Conservation (phyloP, 2,113 vertebrate species). For the Gallinago paraguaiae region DNA sequence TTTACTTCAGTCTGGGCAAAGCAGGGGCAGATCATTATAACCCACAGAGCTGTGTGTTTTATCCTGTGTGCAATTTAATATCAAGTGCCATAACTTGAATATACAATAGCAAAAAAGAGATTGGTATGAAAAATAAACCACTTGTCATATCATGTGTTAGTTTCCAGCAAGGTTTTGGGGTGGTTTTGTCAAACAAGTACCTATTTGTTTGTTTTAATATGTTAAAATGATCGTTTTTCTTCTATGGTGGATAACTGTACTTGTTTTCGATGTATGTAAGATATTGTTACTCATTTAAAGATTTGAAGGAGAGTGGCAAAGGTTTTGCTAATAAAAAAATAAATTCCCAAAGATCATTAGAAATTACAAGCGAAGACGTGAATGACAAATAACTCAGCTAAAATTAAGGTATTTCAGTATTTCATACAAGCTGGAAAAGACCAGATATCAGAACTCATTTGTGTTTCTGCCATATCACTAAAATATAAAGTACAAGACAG, state of each 20-base stretch:
- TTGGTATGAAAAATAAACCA: constrained; percentile 74
- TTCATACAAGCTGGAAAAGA: not conserved
- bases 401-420: not conserved
- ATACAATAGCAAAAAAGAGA: constrained; percentile 54
- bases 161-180: constrained; percentile 60
- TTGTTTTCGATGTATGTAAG: constrained; percentile 50
- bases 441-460: not conserved
- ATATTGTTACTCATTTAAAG: constrained; percentile 37
- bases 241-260: not conserved
- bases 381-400: constrained; percentile 16
- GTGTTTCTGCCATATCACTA: not conserved
- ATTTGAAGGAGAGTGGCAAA: constrained; percentile 66
- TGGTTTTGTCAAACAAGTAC: constrained; percentile 68
- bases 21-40: constrained; percentile 33
- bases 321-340: constrained; percentile 74
- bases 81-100: constrained; percentile 64
- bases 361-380: constrained; percentile 8
- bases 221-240: constrained; percentile 45
- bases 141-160: constrained; percentile 56
- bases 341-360: constrained; percentile 61
- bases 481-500: not conserved
- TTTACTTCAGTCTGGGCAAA: constrained; percentile 68
- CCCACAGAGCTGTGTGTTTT: constrained; percentile 45
- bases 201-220: constrained; percentile 71
- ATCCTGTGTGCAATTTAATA: constrained; percentile 68